Evolutionary conservation across 2,797 vertebrate species (phyloP).

Genomic region (Gymnocypris eckloni): DNA sequence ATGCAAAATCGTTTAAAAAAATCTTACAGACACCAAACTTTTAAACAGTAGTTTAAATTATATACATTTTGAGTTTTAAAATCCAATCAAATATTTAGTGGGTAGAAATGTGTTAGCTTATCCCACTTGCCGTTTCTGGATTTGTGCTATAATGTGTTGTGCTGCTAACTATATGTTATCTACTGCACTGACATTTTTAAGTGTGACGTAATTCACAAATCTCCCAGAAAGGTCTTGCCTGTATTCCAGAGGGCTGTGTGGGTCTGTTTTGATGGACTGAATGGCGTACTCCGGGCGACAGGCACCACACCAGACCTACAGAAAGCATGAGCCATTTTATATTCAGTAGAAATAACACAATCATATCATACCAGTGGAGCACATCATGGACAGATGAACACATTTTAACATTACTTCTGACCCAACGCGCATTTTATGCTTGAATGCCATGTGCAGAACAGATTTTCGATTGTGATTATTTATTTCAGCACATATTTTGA

Average conservation of each 20-base stretch:
- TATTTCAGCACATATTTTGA: background rate
- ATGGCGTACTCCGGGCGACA: conserved; percentile 94
- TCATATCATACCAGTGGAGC: background rate
- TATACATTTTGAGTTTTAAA: background rate
- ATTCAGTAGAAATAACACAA: background rate
- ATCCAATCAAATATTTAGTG: too few relatives aligned
- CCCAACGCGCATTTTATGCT: background rate
- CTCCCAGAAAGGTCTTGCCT: conserved; percentile 75
- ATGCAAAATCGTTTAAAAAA: too few relatives aligned
- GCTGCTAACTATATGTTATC: background rate
- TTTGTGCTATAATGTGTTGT: background rate
- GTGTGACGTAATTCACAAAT: background rate
- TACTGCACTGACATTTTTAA: background rate
- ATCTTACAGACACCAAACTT: background rate
- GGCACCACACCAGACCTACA: conserved; percentile 95
- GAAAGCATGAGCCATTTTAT: background rate
- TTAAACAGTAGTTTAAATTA: too few relatives aligned
- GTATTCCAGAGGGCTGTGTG: conserved; percentile 95
- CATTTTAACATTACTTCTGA: background rate
- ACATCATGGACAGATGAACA: background rate
- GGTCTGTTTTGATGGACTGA: conserved; percentile 95
- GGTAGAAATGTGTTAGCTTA: background rate
- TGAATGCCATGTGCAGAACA: background rate
- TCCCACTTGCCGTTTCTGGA: background rate
- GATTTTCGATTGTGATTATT: background rate